Evolutionary conservation across 2,888 invertebrate genomes (phyloP).

Genomic region (Agrotis clavis): DNA sequence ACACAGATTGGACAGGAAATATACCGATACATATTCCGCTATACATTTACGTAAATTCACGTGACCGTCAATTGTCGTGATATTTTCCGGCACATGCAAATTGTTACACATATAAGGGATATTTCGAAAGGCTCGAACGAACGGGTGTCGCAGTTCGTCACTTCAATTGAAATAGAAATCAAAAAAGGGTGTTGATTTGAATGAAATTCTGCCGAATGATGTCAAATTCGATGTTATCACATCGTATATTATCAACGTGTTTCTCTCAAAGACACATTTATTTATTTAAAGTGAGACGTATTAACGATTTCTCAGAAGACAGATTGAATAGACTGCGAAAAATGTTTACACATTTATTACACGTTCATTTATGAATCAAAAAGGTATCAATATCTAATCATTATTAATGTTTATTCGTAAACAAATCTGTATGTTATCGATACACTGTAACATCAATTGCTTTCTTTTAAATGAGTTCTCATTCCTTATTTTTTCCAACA

Average conservation of each 20-base stretch:
- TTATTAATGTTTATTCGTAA: neutral
- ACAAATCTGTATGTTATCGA: neutral
- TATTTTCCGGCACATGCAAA: constrained; percentile 35
- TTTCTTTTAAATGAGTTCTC: constrained; percentile 6
- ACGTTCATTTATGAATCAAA: neutral
- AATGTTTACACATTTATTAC: neutral
- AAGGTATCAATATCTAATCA: neutral
- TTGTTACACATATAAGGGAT: constrained; percentile 23
- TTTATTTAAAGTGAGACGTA: neutral
- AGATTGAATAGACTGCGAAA: neutral
- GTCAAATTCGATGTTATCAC: constrained; percentile 19
- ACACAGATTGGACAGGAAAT: constrained; percentile 16
- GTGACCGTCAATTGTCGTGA: constrained; percentile 24
- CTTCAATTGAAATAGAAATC: constrained; percentile 40
- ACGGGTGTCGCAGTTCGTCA: constrained; percentile 18
- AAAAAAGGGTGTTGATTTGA: constrained; percentile 51
- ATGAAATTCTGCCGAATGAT: constrained; percentile 30
- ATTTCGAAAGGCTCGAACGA: constrained; percentile 16
- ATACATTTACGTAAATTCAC: neutral
- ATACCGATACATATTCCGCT: constrained; percentile 15
- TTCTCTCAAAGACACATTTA: neutral
- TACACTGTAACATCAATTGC: neutral
- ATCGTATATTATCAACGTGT: constrained; percentile 13
- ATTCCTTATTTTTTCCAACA: constrained; percentile 14
- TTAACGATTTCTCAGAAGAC: neutral